Evolutionary conservation across 2,113 vertebrate genomes (phyloP).

Genomic region (Laticauda laticaudata): DNA sequence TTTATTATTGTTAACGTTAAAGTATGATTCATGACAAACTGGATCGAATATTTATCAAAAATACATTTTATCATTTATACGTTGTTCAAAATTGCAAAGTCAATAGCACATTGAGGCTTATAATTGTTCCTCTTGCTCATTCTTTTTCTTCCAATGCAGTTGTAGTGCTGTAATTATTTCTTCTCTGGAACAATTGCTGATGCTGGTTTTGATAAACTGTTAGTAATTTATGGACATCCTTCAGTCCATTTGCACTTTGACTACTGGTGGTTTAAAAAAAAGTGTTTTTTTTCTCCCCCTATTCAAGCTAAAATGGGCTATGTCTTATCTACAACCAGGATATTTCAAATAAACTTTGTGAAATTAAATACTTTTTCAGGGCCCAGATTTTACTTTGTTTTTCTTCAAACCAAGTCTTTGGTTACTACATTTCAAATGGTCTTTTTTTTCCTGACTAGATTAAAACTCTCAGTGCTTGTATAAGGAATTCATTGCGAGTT

Average conservation of each 20-base stretch:
- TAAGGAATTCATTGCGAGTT: neutral
- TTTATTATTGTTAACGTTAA: neutral
- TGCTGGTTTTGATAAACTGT: neutral
- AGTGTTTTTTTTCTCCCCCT: neutral
- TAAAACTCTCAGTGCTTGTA: conserved; percentile 41
- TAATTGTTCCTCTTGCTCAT: neutral
- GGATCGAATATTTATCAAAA: neutral
- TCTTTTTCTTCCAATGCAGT: neutral
- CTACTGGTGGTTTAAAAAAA: neutral
- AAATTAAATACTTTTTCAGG: conserved; percentile 14
- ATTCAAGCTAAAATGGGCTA: neutral
- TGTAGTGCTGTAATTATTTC: neutral
- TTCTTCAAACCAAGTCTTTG: conserved; percentile 24
- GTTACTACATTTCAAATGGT: conserved; percentile 25
- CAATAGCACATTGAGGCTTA: neutral
- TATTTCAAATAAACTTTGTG: neutral
- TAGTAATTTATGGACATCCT: neutral
- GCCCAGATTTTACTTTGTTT: neutral
- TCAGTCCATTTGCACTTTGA: neutral
- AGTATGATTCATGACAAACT: neutral
- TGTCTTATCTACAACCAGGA: conserved; percentile 30
- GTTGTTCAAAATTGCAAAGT: neutral
- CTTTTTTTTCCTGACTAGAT: conserved; percentile 31
- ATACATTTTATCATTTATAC: neutral
- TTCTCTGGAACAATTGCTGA: neutral